Conservation (phyloP, 2,888 invertebrate species). For the Cephus nigrinus region DNA sequence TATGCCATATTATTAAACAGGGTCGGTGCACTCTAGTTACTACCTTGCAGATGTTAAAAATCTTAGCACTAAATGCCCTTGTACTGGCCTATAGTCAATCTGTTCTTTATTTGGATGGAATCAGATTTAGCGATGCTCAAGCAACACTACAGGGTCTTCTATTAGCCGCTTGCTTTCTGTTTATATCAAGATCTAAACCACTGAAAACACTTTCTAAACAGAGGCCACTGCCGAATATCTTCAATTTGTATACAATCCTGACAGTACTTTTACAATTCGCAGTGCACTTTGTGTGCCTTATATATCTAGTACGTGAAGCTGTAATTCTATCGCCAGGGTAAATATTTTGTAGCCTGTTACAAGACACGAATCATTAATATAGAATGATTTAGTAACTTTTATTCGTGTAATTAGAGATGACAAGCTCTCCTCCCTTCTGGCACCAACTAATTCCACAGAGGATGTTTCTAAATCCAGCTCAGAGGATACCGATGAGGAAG, state of each 20-base stretch:
- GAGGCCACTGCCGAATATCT: constrained; percentile 97
- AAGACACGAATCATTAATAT: neutral
- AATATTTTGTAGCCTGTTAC: constrained; percentile 38
- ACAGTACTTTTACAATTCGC: constrained; percentile 95
- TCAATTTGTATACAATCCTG: constrained; percentile 95
- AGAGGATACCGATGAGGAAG: constrained; percentile 77
- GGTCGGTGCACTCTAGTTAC: constrained; percentile 99
- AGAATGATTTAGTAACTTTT: constrained; percentile 14
- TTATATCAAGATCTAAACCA: constrained; percentile 98
- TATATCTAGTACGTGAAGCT: constrained; percentile 89
- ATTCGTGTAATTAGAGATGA: constrained; percentile 66
- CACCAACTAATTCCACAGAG: constrained; percentile 31
- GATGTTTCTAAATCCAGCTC: constrained; percentile 18
- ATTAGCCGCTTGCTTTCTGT: constrained; percentile 96
- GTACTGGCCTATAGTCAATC: constrained; percentile 99
- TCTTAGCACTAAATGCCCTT: constrained; percentile 96
- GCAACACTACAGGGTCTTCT: constrained; percentile 97
- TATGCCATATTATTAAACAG: constrained; percentile 99
- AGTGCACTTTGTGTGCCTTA: constrained; percentile 92
- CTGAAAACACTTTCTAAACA: constrained; percentile 91
- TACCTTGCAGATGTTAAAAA: constrained; percentile 99
- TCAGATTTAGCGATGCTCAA: constrained; percentile 97
- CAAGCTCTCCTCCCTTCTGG: constrained; percentile 57
- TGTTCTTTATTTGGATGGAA: constrained; percentile 96
- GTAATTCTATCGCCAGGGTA: constrained; percentile 77